Evolutionary conservation across 2,888 invertebrate genomes (phyloP), one percentile per base, ranked within the genome.

Genomic region (Mantis religiosa): DNA sequence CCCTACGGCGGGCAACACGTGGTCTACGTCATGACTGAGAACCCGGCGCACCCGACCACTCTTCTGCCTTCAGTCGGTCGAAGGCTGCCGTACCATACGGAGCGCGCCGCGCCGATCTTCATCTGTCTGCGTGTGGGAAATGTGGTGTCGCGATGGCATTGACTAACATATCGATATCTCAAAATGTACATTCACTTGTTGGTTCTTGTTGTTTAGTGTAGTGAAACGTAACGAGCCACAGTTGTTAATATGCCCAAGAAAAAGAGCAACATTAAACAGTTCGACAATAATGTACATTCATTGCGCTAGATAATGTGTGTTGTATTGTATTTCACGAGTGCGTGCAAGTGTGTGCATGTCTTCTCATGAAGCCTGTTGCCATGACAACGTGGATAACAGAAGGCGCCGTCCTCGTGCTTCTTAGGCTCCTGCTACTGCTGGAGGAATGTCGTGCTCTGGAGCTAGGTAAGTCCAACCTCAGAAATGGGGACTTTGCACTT

Each of bases 311-410:
- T 20, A 71, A 71, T 71, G 54, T 71, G 54, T 84, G 8, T 85
- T 41, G 25, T 41, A 25, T 14, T 85, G n/a, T 54, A 54, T 28
- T 86, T 47, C 25, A 27, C 71, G 88, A 54, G 88, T 81, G 85
- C 20, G 82, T 86, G 86, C 25, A 71, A 41, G 81, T 84, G 87
- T 81, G 88, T 86, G 89, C 89, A 88, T 90, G 90, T 84, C 89
- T 81, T 90, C 89, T 88, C 90, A 87, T 89, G 88, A 89, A 89
- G 89, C 30, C 89, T 82, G 89, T 85, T 89, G 90, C 86, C 89
- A 89, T 89, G 89, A 87, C 88, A 85, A 88, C 87, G 83, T 81
- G 85, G 83, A 88, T 88, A 89, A 89, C 88, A 88, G 28, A 82
- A 71, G 85, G 83, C 54, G 30, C 82, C 30, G 41, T 47, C 54